Percentiles rank a stretch among this genome's conserved stretches.
Conservation (phyloP, 1,140 invertebrate species). For the Bombus turneri region DNA sequence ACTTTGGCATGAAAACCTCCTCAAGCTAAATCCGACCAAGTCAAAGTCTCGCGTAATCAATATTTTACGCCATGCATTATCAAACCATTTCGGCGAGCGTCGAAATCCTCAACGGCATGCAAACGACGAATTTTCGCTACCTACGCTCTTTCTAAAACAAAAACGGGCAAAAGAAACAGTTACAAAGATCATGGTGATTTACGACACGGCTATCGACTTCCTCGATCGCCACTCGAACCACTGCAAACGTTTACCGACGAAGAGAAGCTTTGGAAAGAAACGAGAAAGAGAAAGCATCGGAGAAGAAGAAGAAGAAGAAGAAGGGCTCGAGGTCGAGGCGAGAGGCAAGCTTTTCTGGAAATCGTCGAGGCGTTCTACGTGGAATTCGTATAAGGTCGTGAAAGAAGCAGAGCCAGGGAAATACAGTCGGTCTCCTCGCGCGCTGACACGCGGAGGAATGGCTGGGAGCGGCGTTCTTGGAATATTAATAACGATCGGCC, state of each 20-base stretch:
- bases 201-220: conserved; percentile 17
- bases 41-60: conserved; percentile 1
- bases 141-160: background rate
- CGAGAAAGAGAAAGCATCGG: background rate
- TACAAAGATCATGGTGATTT: conserved; percentile 9
- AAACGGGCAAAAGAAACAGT: background rate
- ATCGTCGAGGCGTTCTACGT: conserved; percentile 46
- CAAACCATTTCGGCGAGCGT: background rate
- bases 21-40: background rate
- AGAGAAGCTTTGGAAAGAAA: background rate
- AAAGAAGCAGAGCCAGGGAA: conserved; percentile 46
- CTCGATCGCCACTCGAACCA: conserved; percentile 17
- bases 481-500: conserved; percentile 70
- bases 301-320: background rate
- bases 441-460: conserved; percentile 61
- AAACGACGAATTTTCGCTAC: background rate
- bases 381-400: conserved; percentile 61
- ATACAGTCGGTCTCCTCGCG: conserved; percentile 11
- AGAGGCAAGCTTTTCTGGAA: conserved; percentile 52
- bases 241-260: background rate
- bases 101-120: conserved; percentile 18
- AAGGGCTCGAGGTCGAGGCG: conserved; percentile 15
- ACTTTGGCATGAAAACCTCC: background rate
- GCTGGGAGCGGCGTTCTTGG: conserved; percentile 56
- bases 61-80: conserved; percentile 39